Base-by-base conservation (phyloP, 2,888 invertebrate genomes). In the Andrena chrysosceles region DNA sequence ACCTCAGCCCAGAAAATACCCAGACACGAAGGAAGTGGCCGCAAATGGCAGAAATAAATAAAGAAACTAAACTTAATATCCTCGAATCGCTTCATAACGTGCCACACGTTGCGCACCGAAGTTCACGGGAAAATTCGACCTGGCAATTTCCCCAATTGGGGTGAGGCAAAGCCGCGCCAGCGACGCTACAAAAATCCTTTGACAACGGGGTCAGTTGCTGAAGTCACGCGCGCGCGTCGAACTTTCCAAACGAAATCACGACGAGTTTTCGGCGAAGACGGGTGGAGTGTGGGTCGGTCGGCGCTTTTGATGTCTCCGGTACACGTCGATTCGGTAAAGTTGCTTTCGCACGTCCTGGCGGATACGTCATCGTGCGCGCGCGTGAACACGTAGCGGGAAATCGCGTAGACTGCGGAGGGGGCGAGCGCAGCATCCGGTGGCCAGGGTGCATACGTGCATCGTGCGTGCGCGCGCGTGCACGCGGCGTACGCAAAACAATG, bases 381-480 rank as follows among this genome's bases (percentile, higher is more conserved):
- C 81, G 89, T 69, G 79, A 70, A 85, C 93, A 93, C 93, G 93
- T 93, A 93, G 92, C 93, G 93, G 93, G 93, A 93, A 93, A 93
- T 92, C 92, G 92, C 93, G 90, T 92, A 92, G 93, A 92, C 92
- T 89, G 77, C 81, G 81, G 89, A 86, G 89, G 91, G 85, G 89
- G 85, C 88, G 88, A 87, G 86, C 89, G 85, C 92, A 92, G 92
- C 92, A 93, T 92, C 92, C 93, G 93, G 93, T 92, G 86, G 77
- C 77, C 86, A 81, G 81, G 67, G 74, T 76, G 78, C 80, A 81
- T 74, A 77, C 76, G 84, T 73, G 64, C 86, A 83, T 87, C 69
- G 64, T 79, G 80, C 78, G 74, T 77, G 70, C 73, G 67, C 80
- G 71, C 67, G 69, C 63, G 68, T 86, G 86, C 84, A 85, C 74